Evolutionary conservation across 1,140 invertebrate species (phyloP).

Genomic region (Drosophila willistoni): DNA sequence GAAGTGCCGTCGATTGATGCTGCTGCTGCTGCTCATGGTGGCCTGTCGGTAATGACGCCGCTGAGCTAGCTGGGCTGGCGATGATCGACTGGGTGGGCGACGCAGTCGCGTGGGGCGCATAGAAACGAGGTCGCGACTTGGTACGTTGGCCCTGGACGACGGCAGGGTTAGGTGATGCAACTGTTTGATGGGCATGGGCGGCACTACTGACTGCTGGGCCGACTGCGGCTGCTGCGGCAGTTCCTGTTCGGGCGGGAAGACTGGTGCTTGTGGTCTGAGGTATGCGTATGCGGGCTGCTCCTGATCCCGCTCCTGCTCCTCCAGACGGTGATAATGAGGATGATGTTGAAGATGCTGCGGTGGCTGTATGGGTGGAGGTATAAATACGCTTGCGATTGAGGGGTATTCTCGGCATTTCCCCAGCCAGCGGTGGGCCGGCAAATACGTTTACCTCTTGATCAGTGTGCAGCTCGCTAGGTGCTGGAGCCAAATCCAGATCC

Average conservation of each 20-base stretch:
- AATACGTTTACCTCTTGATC: conserved; percentile 82
- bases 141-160: conserved; percentile 32
- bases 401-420: conserved; percentile 66
- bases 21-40: conserved; percentile 48
- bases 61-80: conserved; percentile 42
- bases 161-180: conserved; percentile 58
- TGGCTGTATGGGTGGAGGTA: conserved; percentile 79
- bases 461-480: conserved; percentile 68
- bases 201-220: conserved; percentile 51
- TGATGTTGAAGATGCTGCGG: conserved; percentile 42
- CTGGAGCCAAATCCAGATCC: conserved; percentile 65
- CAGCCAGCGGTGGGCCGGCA: conserved; percentile 62
- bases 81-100: conserved; percentile 24
- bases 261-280: conserved; percentile 61
- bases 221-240: conserved; percentile 40
- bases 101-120: conserved; percentile 60
- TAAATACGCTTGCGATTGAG: conserved; percentile 82
- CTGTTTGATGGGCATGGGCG: conserved; percentile 83
- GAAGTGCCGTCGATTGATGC: conserved; percentile 59
- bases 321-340: conserved; percentile 22
- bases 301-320: conserved; percentile 25
- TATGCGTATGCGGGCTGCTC: conserved; percentile 54
- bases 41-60: conserved; percentile 60
- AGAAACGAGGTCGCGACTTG: conserved; percentile 72
- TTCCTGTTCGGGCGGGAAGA: conserved; percentile 56